Base-by-base conservation (phyloP, 2,113 vertebrate genomes). In the Macrotus californicus region DNA sequence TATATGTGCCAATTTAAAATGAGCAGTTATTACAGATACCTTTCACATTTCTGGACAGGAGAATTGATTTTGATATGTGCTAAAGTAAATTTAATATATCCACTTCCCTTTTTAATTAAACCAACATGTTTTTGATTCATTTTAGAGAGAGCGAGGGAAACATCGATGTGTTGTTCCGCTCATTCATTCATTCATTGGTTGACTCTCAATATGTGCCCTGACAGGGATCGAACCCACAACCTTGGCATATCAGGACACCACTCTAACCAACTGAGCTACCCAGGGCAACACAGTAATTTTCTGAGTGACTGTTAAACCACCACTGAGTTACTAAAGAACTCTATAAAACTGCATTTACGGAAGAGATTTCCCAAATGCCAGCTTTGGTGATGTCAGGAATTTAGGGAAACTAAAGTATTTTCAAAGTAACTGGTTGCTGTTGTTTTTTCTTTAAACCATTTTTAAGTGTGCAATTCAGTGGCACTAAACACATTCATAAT, bases 341-440 rank as follows among this genome's bases (percentile, higher is more conserved):
- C 18, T 95, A n/a, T 94, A 73, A 96, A 95, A 94, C 22, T 22
- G 9, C 21, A 86, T 3, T 83, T 94, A 80, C 15, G 31, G 50
- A 88, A 88, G 84, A 84, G 19, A 89, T 85, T 81, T 81, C 13
- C 59, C 36, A 89, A 89, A 76, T 66, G 15, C 48, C 39, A 91
- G 9, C 34, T 84, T 91, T 61, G 66, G 16, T 79, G 14, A 59
- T 75, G 54, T 91, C 29, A 67, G 61, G 41, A 94, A 83, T 73
- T 54, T 79, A 79, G 92, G 69, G 8, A 94, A 72, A 69, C 12
- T 56, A 87, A 70, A 66, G 83, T 72, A 93, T 29, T 70, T 77
- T 70, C 22, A 91, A 86, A 43, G 4, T 90, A 77, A 19, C 41
- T 80, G 10, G 2, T 87, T 87, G 3, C 34, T 15, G 61, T 76